Percentiles rank a stretch among this genome's conserved stretches.
Conservation (phyloP, 2,113 vertebrate species). For the Plecotus auritus region DNA sequence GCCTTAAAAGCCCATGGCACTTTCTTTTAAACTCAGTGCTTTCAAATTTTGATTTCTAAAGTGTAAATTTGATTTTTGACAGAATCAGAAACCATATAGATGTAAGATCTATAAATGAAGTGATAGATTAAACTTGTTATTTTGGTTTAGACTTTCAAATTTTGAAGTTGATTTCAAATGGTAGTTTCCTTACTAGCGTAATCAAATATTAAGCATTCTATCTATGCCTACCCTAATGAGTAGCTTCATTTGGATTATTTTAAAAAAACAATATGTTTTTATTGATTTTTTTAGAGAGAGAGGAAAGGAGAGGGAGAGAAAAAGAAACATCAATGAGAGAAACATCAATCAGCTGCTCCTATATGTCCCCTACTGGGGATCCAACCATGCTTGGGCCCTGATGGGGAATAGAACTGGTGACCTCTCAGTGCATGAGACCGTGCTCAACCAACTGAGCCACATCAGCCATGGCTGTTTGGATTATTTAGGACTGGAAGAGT, state of each 20-base stretch:
- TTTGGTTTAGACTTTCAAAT: constrained; percentile 4
- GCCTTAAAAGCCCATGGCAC: not conserved
- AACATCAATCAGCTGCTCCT: not conserved
- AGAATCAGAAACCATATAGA: not conserved
- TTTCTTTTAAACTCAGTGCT: not conserved
- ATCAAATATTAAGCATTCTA: not conserved
- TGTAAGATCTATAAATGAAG: not conserved
- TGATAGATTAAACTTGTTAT: not conserved
- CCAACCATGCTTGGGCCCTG: not conserved
- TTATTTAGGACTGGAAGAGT: not conserved
- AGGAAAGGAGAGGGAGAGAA: not conserved
- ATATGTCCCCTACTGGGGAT: not conserved
- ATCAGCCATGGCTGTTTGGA: not conserved
- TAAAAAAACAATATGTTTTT: not conserved
- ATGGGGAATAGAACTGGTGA: not conserved
- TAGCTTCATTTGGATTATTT: not conserved
- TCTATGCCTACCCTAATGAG: not conserved
- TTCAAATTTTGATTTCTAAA: constrained; percentile 21
- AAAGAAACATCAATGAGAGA: not conserved
- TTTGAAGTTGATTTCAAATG: not conserved
- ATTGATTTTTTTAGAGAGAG: not conserved
- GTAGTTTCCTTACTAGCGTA: not conserved
- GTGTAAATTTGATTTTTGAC: not conserved
- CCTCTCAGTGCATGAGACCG: too few relatives aligned
- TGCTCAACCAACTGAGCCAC: not conserved